These are phyloP conservation scores for Limnothrissa miodon DNA, from an alignment of 2,113 vertebrate species.

Conservation along the genomic window DNA sequence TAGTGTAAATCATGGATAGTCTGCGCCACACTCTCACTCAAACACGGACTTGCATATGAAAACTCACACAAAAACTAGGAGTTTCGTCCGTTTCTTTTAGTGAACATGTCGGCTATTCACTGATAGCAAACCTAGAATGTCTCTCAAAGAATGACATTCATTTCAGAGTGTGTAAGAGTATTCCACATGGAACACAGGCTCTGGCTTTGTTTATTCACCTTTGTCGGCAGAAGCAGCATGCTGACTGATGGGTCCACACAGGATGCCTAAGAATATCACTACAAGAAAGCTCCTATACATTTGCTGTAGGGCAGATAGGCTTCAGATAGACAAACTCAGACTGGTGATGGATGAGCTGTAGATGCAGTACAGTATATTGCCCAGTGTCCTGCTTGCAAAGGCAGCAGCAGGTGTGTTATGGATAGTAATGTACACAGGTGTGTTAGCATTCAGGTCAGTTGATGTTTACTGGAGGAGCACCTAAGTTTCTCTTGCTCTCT, in stretches of 20 bases:
- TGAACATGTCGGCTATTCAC: not conserved
- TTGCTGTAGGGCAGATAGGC: not conserved
- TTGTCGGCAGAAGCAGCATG: not conserved
- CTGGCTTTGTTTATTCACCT: not conserved
- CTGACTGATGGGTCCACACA: not conserved
- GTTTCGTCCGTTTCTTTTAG: not conserved
- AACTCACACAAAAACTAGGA: not conserved
- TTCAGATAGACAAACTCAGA: not conserved
- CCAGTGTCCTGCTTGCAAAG: not conserved
- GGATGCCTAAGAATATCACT: not conserved
- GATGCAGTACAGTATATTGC: not conserved
- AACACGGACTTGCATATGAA: not conserved
- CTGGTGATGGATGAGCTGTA: not conserved
- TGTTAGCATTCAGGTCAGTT: slow-evolving; percentile 10
- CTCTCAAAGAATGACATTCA: not conserved
- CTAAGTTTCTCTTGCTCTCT: not conserved
- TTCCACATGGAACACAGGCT: not conserved
- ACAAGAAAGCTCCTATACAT: not conserved
- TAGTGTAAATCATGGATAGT: too few relatives aligned
- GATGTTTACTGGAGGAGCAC: not conserved
- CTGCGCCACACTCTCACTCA: not conserved
- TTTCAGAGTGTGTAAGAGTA: not conserved
- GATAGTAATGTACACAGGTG: not conserved
- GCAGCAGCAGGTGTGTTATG: not conserved
- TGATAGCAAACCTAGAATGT: not conserved